Conservation (phyloP, 2,888 invertebrate genomes). For the Hartigia nigra region DNA sequence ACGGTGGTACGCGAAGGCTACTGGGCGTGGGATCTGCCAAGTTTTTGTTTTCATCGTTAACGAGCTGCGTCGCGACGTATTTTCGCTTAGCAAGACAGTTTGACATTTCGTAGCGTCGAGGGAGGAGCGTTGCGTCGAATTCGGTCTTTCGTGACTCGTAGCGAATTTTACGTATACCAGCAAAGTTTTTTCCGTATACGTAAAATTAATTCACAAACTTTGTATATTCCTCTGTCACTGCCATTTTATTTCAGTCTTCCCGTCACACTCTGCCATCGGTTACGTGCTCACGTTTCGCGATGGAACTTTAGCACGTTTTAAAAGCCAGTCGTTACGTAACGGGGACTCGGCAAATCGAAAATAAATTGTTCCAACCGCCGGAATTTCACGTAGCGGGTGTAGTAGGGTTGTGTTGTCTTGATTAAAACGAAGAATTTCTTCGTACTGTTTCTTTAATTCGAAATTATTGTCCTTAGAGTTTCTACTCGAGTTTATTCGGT, state of each 20-base stretch:
- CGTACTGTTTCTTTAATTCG: not conserved
- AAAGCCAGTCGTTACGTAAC: not conserved
- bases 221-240: not conserved
- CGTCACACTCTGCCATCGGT: not conserved
- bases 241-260: not conserved
- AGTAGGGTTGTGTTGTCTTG: no score
- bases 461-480: not conserved
- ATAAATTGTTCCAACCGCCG: not conserved
- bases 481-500: not conserved
- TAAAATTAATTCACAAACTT: not conserved
- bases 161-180: not conserved
- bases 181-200: not conserved
- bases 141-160: not conserved
- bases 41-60: conserved; percentile 4
- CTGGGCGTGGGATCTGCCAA: not conserved
- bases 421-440: not conserved
- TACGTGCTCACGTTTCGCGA: not conserved
- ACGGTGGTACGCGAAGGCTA: not conserved
- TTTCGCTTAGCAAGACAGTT: not conserved
- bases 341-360: not conserved
- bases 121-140: not conserved
- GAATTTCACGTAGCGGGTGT: not conserved
- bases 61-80: not conserved
- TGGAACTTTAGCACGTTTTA: not conserved
- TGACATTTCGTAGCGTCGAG: not conserved